Base-by-base conservation (phyloP, 2,113 vertebrate genomes). In the Carassius gibelio region DNA sequence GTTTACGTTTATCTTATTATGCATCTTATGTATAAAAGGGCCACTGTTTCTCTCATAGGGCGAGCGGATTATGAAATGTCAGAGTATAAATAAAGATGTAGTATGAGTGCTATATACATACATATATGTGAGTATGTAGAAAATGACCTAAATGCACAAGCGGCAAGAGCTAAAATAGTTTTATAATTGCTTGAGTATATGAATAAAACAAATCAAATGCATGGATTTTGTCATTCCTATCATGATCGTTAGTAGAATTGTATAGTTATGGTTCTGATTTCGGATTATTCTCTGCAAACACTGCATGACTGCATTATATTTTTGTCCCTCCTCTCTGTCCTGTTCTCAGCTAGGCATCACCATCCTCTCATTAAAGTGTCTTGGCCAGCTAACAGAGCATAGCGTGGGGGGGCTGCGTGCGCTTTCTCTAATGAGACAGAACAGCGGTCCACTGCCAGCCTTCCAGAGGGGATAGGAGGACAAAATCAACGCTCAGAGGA, bases 61-160 rank as follows among this genome's bases (percentile, higher is more conserved):
- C 64, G 38, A 82, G 38, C 34, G 83, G 84, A 89, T 88, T 84
- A 72, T 85, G 64, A 89, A 90, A 87, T 86, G 86, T 83, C 72
- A 14, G 81, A 50, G 57, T 75, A 72, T 85, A 91, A 90, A 85
- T 85, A 84, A 80, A 68, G 57, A 45, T 77, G 85, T 62, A 66
- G n/a, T 72, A 45, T 75, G 82, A 36, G 19, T 55, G 26, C 19
- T 8, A 19, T 8, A 15, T 38, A 55, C 15, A 42, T 64, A 8
- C 14, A 17, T 8, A 30, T 72, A 34, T 55, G 42, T 45, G 9
- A 11, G 45, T 48, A 2, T 66, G 23, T 17, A 8, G 2, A 34
- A 68, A 68, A 64, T 26, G 45, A 71, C 34, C 17, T 5, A 9
- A 71, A 71, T 8, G 15, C 68, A 38, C 30, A 71, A 19, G 68